Conservation (phyloP, 2,113 vertebrate species). For the Raja brachyura region DNA sequence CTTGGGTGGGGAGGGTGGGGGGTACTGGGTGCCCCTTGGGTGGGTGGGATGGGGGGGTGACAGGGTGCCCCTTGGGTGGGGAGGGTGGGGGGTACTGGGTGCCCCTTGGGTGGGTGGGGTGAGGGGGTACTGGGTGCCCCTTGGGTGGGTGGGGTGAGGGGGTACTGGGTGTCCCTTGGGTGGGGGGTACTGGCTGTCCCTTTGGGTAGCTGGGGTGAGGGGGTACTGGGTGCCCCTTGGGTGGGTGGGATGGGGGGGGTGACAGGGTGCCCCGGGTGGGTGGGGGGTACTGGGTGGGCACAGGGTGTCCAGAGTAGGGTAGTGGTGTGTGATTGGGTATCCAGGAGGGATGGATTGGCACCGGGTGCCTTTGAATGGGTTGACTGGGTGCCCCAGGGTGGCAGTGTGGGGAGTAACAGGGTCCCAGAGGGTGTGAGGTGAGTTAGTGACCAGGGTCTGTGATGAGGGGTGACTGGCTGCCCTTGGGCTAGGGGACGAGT, state of each 20-base stretch:
- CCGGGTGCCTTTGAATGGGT: neutral
- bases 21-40: neutral
- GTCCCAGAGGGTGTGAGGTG: too few relatives aligned
- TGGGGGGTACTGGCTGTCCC: conserved; percentile 39
- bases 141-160: conserved; percentile 38
- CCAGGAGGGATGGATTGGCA: too few relatives aligned
- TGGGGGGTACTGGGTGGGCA: conserved; percentile 27
- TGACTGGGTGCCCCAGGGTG: too few relatives aligned
- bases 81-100: neutral
- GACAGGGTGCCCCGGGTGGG: conserved; percentile 38
- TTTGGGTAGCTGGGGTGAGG: conserved; percentile 43
- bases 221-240: conserved; percentile 36
- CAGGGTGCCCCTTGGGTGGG: neutral
- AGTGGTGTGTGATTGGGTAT: neutral
- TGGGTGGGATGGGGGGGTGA: neutral
- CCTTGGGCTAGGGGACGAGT: too few relatives aligned
- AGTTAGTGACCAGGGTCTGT: too few relatives aligned
- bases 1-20: too few relatives aligned
- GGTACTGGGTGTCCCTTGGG: conserved; percentile 1
- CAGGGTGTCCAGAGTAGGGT: neutral
- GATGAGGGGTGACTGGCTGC: too few relatives aligned
- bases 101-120: too few relatives aligned
- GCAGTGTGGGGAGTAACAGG: too few relatives aligned
- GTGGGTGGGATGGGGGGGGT: conserved; percentile 46
- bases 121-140: neutral